These are phyloP conservation scores for Hylomyscus alleni DNA, from an alignment of 2,797 vertebrate species.

Conservation along the genomic window DNA sequence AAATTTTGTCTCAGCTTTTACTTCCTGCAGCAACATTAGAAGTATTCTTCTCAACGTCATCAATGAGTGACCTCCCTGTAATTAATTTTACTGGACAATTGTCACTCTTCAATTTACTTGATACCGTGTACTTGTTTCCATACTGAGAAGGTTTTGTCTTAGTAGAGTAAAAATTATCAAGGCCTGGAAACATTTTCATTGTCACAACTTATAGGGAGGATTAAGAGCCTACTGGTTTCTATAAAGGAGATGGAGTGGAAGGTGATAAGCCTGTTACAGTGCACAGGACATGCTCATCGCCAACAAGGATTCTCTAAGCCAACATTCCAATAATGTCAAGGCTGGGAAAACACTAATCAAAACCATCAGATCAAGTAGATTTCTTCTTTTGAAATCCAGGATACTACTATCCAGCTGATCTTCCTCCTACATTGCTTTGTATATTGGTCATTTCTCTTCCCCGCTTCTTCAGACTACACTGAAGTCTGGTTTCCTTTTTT, in stretches of 20 bases:
- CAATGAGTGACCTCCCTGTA: neutral
- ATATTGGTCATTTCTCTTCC: neutral
- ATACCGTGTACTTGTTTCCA: slow-evolving; percentile 3
- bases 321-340: neutral
- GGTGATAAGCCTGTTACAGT: neutral
- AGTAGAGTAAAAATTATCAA: neutral
- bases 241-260: neutral
- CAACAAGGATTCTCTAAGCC: neutral
- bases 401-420: neutral
- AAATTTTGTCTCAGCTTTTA: neutral
- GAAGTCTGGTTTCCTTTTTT: neutral
- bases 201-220: neutral
- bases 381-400: neutral
- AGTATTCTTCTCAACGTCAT: neutral
- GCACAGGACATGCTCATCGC: neutral
- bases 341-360: neutral
- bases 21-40: neutral
- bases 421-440: neutral
- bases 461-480: neutral
- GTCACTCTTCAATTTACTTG: neutral
- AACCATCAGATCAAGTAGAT: neutral
- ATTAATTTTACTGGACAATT: slow-evolving; percentile 37
- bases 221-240: neutral
- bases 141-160: neutral
- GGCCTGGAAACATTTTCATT: neutral